Base-by-base conservation (phyloP, 2,888 invertebrate species). In the Cerastoderma edule region DNA sequence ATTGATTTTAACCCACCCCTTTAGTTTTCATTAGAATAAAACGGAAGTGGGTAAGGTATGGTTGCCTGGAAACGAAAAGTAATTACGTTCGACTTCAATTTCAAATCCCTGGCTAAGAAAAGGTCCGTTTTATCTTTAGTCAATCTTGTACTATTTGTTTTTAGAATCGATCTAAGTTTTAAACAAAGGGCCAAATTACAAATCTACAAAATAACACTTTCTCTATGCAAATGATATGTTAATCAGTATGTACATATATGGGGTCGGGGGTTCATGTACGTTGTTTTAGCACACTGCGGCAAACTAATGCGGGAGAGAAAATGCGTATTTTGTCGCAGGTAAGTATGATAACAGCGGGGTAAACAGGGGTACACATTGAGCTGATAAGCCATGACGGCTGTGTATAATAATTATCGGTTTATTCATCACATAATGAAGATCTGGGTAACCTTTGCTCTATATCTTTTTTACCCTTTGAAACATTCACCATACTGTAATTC, bases 231-330 rank as follows among this genome's bases (percentile, higher is more conserved):
- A 65, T 65, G 46, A 48, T 46, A 65, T 65, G 65, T 46, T 32
- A 65, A 65, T 65, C 30, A 22, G 22, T 28, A 60, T 65, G 48
- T 48, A 32, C 65, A 46, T 65, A 65, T 65, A 46, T 48, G 65
- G 65, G 48, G 30, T 28, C 48, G 8, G 27, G 32, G 48, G 65
- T 28, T 4, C 13, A 46, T 64, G 22, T 24, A 27, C 13, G 19
- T n/a, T 48, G 24, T 10, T 27, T 32, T 28, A 6, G 16, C 28
- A 22, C 22, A 65, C 27, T 65, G 48, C 48, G 48, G 65, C n/a
- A 65, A 3, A 48, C 44, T 16, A 48, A n/a, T 65, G 65, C 46
- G 65, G 48, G 19, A 65, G n/a, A 48, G 16, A 60, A 13, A 27
- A 19, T 60, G 60, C 60, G 60, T 39, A 60, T 39, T 2, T 60